Percentiles rank a stretch among this genome's conserved stretches.
Evolutionary conservation across 1,140 invertebrate genomes (phyloP).

Genomic region (Cyclargus thomasi): DNA sequence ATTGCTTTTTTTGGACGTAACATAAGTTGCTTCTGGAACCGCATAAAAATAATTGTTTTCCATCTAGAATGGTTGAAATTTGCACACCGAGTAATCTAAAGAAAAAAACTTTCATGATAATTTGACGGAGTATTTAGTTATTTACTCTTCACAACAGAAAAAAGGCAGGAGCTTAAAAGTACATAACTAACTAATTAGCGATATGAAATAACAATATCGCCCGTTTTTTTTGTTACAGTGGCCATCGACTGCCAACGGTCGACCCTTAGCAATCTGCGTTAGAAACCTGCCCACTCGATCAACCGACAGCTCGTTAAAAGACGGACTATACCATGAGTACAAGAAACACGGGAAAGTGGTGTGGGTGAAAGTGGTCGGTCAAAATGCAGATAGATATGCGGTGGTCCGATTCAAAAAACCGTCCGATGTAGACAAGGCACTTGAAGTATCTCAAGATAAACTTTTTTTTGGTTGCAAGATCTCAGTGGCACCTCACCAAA

Average conservation of each 20-base stretch:
- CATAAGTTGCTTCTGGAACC: no score
- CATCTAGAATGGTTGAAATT: no score
- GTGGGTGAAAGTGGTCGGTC: slow-evolving; percentile 83
- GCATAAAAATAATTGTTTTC: no score
- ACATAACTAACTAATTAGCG: slow-evolving; percentile 28
- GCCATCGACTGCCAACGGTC: slow-evolving; percentile 61
- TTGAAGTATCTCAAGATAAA: slow-evolving; percentile 96
- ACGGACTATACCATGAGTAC: slow-evolving; percentile 98
- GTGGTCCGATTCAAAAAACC: slow-evolving; percentile 93
- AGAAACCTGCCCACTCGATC: slow-evolving; percentile 92
- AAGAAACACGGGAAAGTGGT: slow-evolving; percentile 98
- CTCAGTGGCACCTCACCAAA: slow-evolving; percentile 91
- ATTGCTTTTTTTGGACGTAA: no score
- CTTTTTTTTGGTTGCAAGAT: slow-evolving; percentile 97
- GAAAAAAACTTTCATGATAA: no score
- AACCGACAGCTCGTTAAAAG: slow-evolving; percentile 94
- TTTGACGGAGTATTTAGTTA: no score
- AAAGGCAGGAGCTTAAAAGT: no score
- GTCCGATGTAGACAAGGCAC: slow-evolving; percentile 96
- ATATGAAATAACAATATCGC: slow-evolving; percentile 43
- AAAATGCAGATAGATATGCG: slow-evolving; percentile 65
- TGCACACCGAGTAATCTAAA: no score
- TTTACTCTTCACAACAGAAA: no score
- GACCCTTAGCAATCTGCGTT: slow-evolving; percentile 91
- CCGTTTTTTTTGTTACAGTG: slow-evolving; percentile 47